Percentiles rank a stretch among this genome's conserved stretches.
Evolutionary conservation across 2,797 vertebrate species (phyloP).

Genomic region (Melanotaenia maccullochi): DNA sequence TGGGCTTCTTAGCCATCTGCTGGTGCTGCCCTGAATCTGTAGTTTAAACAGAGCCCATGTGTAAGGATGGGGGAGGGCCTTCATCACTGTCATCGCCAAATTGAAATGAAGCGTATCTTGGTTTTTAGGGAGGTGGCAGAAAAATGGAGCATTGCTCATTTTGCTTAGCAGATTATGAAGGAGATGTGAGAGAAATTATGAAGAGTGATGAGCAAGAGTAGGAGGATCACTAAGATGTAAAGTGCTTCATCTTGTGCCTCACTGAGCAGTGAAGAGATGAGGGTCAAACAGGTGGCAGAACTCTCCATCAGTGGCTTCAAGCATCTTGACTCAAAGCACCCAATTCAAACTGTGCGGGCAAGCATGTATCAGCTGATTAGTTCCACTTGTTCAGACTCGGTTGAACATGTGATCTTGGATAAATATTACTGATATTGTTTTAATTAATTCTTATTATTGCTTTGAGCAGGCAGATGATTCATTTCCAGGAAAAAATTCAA

Average conservation of each 20-base stretch:
- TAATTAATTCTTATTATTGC: constrained; percentile 31
- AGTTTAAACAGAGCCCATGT: constrained; percentile 55
- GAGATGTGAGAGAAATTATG: constrained; percentile 57
- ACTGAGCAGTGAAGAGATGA: constrained; percentile 73
- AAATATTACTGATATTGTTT: constrained; percentile 39
- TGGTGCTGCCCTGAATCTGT: constrained; percentile 43
- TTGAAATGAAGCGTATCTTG: constrained; percentile 67
- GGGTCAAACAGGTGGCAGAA: constrained; percentile 71
- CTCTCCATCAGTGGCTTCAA: constrained; percentile 69
- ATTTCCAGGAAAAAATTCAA: constrained; percentile 15
- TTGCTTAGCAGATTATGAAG: constrained; percentile 67
- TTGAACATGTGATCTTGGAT: constrained; percentile 23
- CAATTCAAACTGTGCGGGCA: constrained; percentile 62
- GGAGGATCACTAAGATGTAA: constrained; percentile 85
- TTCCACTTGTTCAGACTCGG: constrained; percentile 50
- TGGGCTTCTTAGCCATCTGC: constrained; percentile 67
- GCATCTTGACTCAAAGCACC: constrained; percentile 57
- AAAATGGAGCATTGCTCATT: constrained; percentile 65
- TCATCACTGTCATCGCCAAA: constrained; percentile 68
- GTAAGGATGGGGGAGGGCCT: constrained; percentile 55
- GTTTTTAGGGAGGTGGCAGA: constrained; percentile 47
- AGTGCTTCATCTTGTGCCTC: constrained; percentile 86
- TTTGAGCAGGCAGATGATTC: constrained; percentile 27
- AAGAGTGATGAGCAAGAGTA: constrained; percentile 81
- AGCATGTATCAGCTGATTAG: constrained; percentile 52